Conservation (phyloP, 2,113 vertebrate species). For the rat (Rattus norvegicus) region GRCr8 NC_086019.1:131195001-131195500, state of each 20-base stretch:
- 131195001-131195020: rapidly evolving
- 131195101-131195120: neutral
- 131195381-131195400: neutral
- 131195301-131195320: neutral
- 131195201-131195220: neutral
- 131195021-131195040: rapidly evolving
- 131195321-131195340: rapidly evolving
- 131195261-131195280: neutral
- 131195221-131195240: neutral
- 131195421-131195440: neutral
- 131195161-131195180: neutral
- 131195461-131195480: rapidly evolving
- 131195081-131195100: neutral
- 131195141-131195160: neutral
- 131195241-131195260: neutral
- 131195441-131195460: neutral
- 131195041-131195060: neutral
- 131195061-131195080: neutral
- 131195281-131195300: neutral
- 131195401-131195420: rapidly evolving
- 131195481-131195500: rapidly evolving
- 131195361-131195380: neutral
- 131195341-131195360: neutral
- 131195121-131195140: neutral
- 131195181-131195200: neutral